A percentile compares a stretch with the other conserved stretches of the same genome.
Conservation (phyloP, 2,797 vertebrate species). For the Epinephelus malabaricus region DNA sequence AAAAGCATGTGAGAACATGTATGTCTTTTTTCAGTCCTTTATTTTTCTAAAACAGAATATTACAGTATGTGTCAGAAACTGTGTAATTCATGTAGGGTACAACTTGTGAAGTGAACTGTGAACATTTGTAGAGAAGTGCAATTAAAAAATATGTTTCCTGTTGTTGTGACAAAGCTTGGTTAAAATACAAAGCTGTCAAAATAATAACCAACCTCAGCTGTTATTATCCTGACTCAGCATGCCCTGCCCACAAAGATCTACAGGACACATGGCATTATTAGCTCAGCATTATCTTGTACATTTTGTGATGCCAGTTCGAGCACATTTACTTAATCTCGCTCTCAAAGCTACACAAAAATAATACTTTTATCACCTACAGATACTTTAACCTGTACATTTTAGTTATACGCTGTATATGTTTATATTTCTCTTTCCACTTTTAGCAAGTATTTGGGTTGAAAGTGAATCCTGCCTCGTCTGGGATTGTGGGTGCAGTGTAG, state of each 20-base stretch:
- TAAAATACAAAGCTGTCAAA: conserved; percentile 25
- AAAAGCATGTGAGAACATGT: not conserved
- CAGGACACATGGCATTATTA: not conserved
- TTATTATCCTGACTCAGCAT: not conserved
- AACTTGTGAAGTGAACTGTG: not conserved
- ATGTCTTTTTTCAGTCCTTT: conserved; percentile 3
- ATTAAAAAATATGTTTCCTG: not conserved
- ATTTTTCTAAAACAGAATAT: conserved; percentile 2
- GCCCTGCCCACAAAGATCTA: conserved; percentile 19
- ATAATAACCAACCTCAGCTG: not conserved
- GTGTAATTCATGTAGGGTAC: not conserved
- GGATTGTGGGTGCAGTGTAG: conserved; percentile 59
- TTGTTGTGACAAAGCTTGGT: conserved; percentile 1
- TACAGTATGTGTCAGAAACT: conserved; percentile 12
- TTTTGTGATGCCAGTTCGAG: not conserved
- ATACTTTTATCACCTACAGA: not conserved
- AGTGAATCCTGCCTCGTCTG: conserved; percentile 52
- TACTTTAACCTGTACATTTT: not conserved
- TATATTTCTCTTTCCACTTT: not conserved
- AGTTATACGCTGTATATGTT: not conserved
- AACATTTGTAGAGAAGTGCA: not conserved
- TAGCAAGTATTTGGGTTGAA: conserved; percentile 68
- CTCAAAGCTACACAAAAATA: not conserved
- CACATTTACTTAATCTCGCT: not conserved
- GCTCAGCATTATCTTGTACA: not conserved